Evolutionary conservation across 2,888 invertebrate genomes (phyloP).

Genomic region (Synergus laeviventris): DNA sequence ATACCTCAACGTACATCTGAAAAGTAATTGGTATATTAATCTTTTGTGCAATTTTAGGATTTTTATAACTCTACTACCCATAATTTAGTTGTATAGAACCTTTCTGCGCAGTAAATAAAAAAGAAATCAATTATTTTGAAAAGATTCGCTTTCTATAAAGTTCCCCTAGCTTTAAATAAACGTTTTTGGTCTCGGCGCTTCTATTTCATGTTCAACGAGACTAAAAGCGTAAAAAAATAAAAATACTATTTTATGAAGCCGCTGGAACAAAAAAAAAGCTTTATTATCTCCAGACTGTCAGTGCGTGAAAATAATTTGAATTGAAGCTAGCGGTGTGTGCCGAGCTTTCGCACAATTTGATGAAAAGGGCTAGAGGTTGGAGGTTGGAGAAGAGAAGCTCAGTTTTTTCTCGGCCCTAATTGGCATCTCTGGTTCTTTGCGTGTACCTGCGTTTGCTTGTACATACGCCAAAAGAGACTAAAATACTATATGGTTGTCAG

Average conservation of each 20-base stretch:
- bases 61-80: too few relatives aligned
- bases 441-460: slow-evolving; percentile 21
- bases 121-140: neutral
- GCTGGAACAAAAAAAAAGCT: neutral
- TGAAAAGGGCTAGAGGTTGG: slow-evolving; percentile 15
- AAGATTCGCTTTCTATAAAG: neutral
- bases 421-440: slow-evolving; percentile 32
- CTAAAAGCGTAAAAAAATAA: neutral
- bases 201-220: neutral
- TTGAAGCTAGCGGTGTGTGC: neutral
- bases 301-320: slow-evolving; percentile 33
- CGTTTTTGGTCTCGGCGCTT: neutral
- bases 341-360: slow-evolving; percentile 17
- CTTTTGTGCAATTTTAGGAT: neutral
- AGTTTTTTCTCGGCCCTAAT: slow-evolving; percentile 37
- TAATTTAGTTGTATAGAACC: too few relatives aligned
- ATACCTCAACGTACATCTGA: neutral
- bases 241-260: neutral
- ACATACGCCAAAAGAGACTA: slow-evolving; percentile 26
- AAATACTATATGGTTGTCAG: slow-evolving; percentile 31
- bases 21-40: neutral
- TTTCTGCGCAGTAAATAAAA: too few relatives aligned
- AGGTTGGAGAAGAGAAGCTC: slow-evolving; percentile 5
- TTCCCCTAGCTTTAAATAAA: neutral
- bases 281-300: neutral